A percentile compares a stretch with the other conserved stretches of the same genome.
These are phyloP conservation scores for Parauchenoglanis ngamensis DNA, from an alignment of 2,797 vertebrate genomes.

Conservation along the genomic window DNA sequence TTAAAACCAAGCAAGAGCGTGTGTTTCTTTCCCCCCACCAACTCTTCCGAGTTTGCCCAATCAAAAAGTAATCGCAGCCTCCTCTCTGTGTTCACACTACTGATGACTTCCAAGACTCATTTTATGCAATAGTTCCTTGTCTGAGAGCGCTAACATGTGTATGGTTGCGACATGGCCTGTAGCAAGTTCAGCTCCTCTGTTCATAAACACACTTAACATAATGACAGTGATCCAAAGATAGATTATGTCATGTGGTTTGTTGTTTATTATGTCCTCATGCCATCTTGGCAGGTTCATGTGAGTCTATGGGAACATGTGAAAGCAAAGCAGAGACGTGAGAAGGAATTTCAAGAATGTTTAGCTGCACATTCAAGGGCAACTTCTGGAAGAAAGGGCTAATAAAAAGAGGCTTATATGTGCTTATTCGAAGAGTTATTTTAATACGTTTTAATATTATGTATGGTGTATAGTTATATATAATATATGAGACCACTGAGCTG, in stretches of 20 bases:
- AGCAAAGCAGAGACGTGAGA: background rate
- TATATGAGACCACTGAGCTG: background rate
- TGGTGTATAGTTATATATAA: background rate
- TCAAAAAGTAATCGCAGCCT: background rate
- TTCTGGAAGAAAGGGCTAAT: background rate
- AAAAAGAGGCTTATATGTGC: conserved; percentile 14
- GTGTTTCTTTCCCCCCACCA: background rate
- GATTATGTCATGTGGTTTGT: conserved; percentile 13
- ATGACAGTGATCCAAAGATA: conserved; percentile 16
- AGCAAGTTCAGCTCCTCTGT: background rate
- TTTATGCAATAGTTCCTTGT: conserved; percentile 26
- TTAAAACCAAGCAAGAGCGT: background rate
- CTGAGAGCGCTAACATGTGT: background rate
- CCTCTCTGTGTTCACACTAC: background rate
- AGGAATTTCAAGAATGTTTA: conserved; percentile 31
- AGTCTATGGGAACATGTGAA: conserved; percentile 7
- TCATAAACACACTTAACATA: conserved; percentile 19
- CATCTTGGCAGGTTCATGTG: conserved; percentile 15
- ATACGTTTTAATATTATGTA: background rate
- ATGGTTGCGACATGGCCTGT: background rate
- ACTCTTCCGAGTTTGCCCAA: background rate
- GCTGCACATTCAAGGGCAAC: background rate
- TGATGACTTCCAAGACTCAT: conserved; percentile 7
- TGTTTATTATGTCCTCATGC: conserved; percentile 30
- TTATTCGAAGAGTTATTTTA: background rate